A percentile compares a stretch with the other conserved stretches of the same genome.
phyloP scores from a whole-genome alignment of 2,797 vertebrate genomes.

The Platyrinchus mystaceus region DNA sequence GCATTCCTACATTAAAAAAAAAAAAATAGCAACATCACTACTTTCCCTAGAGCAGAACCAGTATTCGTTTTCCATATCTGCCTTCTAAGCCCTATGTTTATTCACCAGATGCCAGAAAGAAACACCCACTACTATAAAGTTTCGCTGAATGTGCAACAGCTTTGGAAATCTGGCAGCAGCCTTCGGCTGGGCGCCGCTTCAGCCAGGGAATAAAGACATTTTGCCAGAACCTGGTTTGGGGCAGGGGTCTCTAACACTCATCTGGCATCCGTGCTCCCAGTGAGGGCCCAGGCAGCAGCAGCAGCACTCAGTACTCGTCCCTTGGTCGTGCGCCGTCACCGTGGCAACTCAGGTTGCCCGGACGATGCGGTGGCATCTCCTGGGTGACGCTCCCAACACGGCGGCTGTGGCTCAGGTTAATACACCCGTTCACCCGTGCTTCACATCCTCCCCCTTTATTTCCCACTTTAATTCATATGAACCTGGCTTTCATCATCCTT shows the following conservation, averaged over 20 bases:
- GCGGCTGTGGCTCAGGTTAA: neutral
- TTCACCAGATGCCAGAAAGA: neutral
- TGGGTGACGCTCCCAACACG: constrained; percentile 19
- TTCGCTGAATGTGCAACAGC: neutral
- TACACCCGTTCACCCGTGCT: neutral
- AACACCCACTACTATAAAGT: neutral
- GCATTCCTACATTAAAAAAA: neutral
- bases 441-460: constrained; percentile 1
- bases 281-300: fast-evolving
- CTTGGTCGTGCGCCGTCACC: constrained; percentile 55
- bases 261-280: neutral
- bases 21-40: neutral
- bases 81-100: neutral
- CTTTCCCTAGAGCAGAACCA: neutral
- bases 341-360: constrained; percentile 78
- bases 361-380: constrained; percentile 47
- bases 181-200: neutral
- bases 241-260: neutral
- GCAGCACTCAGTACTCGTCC: constrained; percentile 65
- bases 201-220: fast-evolving
- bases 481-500: constrained; percentile 11
- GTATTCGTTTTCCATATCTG: neutral
- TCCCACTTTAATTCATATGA: constrained; percentile 44
- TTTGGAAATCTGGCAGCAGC: constrained; percentile 58
- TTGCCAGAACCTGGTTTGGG: neutral